Base-by-base conservation (phyloP, 1,140 invertebrate genomes). In the Lethocerus indicus region DNA sequence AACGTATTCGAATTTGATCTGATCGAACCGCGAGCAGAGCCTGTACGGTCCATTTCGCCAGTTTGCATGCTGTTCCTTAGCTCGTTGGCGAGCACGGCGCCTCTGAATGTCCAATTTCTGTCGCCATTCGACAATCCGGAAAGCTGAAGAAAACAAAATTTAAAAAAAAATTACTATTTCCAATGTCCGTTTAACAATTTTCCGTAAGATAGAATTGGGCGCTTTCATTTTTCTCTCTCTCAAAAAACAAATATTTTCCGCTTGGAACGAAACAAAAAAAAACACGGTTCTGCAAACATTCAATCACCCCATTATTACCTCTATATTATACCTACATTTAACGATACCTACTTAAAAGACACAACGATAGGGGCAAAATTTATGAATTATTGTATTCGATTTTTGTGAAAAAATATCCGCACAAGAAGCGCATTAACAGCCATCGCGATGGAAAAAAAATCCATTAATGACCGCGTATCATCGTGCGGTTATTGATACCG, bases 41-140 rank as follows among this genome's bases (percentile, higher is more conserved):
- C 66, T 95, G 91, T 1, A 96, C 87, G 1, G 96, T 98, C 95
- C 96, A 99, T 65, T 98, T 98, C 42, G 94, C 93, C 47, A 99
- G 70, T 67, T 99, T 99, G 70, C 91, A 97, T 5, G 91, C 89
- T 99, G 64, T 98, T 98, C 57, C 96, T 79, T 53, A 99, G 67
- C 66, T 99, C 96, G 61, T 97, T 98, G 24, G 95, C 96, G 16
- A 99, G 68, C 23, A 99, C 95, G 37, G 95, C 94, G 56, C 94
- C 96, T 51, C 93, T 98, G 96, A 0, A 82, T 89, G 64, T 99
- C 96, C 25, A 99, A 65, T 59, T 97, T 97, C 61, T 93, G 89
- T 32, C 95, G 75, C 95, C 95, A 99, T 61, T 98, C 95, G 12
- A 98, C 90, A 28, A 92, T 56, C 92, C 94, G 25, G 90, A 87